Evolutionary conservation across 2,797 vertebrate genomes (phyloP).

Genomic region (Myotis daubentonii): DNA sequence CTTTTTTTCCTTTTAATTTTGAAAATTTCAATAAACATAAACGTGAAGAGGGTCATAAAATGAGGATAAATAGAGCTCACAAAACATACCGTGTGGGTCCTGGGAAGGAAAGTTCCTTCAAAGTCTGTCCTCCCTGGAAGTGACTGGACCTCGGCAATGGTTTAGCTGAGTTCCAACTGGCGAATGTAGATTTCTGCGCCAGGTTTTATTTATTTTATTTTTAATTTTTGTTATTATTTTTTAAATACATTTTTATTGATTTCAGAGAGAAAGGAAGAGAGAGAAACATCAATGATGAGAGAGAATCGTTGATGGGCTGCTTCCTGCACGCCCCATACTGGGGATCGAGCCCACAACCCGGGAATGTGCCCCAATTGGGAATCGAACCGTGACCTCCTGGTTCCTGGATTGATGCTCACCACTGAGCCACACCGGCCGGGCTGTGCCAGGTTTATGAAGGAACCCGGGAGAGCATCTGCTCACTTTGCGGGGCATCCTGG

Average conservation of each 20-base stretch:
- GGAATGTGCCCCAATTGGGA: too few relatives aligned
- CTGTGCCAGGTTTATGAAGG: neutral
- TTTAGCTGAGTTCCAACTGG: neutral
- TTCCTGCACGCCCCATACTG: too few relatives aligned
- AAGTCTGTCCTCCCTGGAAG: neutral
- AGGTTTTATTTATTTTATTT: neutral
- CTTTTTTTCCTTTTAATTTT: slow-evolving; percentile 30
- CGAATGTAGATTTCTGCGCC: neutral
- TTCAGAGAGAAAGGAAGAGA: too few relatives aligned
- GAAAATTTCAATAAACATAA: neutral
- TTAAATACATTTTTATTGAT: too few relatives aligned
- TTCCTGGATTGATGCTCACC: too few relatives aligned
- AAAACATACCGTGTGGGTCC: neutral
- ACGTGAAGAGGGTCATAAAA: neutral
- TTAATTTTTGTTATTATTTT: too few relatives aligned
- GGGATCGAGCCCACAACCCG: too few relatives aligned
- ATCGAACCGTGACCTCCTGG: too few relatives aligned
- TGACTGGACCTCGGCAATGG: neutral
- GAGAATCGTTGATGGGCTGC: too few relatives aligned
- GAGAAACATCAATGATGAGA: too few relatives aligned
- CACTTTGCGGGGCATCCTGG: slow-evolving; percentile 30
- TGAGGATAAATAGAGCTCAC: neutral
- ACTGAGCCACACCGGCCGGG: too few relatives aligned
- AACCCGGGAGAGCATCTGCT: slow-evolving; percentile 9
- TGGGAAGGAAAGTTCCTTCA: neutral